Evolutionary conservation across 2,888 invertebrate genomes (phyloP), one percentile per base, ranked within the genome.

Genomic region (Drosophila infuscata): DNA sequence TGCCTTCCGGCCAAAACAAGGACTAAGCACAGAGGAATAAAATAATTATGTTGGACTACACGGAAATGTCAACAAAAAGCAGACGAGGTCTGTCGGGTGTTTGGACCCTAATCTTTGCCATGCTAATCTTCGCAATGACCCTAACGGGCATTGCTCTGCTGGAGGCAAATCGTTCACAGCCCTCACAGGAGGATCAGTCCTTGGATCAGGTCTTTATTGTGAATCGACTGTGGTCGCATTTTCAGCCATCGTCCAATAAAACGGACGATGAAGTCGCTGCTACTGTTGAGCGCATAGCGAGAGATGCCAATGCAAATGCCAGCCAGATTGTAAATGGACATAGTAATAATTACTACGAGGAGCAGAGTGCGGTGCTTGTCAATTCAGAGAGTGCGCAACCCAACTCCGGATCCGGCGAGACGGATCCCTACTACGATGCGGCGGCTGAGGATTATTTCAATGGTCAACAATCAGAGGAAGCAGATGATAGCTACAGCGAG

Each of bases 311-410:
- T 2, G 15, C 29, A 5, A 83, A 90, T 51, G 48, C 25, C 7
- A 83, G 68, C 12, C 54, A 33, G 2, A 54, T 17, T 8, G 36
- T 54, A 11, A 43, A 35, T 33, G 30, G 61, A 9, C 51, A 74
- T n/a, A 59, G 70, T 30, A 85, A 75, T 7, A 73, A 68, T 49
- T 90, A 80, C 57, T 87, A 87, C 33, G 87, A 87, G 69, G 87
- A 87, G 54, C 87, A 87, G 41, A 67, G 70, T 5, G 83, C 87
- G 15, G 90, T 90, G 35, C 78, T 87, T 25, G 87, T 87, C 12
- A 78, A 88, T 32, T 60, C 76, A 2, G 78, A 87, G 33, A 82
- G 66, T 20, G 62, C 64, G n/a, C 58, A 58, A 15, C 76, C 90
- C 0, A 66, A 9, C 20, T 41, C 86, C 77, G 9, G 77, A 71